Percentiles rank a stretch among this genome's conserved stretches.
Evolutionary conservation across 2,113 vertebrate genomes (phyloP).

Genomic region (Micronisus gabar): DNA sequence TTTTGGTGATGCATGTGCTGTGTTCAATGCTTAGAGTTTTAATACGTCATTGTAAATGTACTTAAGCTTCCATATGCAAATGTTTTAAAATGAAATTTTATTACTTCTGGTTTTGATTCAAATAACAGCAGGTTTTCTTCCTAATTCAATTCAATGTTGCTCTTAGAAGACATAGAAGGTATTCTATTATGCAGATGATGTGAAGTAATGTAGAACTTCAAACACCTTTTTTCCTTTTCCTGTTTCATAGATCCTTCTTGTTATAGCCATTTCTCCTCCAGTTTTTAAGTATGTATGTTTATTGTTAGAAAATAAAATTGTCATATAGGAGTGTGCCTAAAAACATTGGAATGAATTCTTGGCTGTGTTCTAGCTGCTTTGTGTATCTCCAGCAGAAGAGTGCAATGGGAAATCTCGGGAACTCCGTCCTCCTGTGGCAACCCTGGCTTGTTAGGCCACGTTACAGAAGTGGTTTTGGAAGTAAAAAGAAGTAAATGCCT

Average conservation of each 20-base stretch:
- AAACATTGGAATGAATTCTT: not conserved
- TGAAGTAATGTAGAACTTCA: not conserved
- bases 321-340: not conserved
- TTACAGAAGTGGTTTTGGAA: not conserved
- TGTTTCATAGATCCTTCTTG: not conserved
- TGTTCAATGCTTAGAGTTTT: conserved; percentile 42
- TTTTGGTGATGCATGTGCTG: conserved; percentile 37
- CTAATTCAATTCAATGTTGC: conserved; percentile 2
- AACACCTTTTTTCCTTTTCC: not conserved
- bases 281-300: not conserved
- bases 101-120: conserved; percentile 28
- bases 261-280: not conserved
- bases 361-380: not conserved
- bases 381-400: not conserved
- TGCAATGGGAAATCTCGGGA: not conserved
- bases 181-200: not conserved
- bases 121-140: conserved; percentile 44
- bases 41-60: conserved; percentile 50
- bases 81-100: conserved; percentile 33
- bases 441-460: not conserved
- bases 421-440: not conserved
- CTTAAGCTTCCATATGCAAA: conserved; percentile 61
- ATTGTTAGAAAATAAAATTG: not conserved
- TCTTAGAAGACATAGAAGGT: not conserved
- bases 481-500: not conserved